phyloP scores from a whole-genome alignment of 2,113 vertebrate genomes.

The Petaurus breviceps region DNA sequence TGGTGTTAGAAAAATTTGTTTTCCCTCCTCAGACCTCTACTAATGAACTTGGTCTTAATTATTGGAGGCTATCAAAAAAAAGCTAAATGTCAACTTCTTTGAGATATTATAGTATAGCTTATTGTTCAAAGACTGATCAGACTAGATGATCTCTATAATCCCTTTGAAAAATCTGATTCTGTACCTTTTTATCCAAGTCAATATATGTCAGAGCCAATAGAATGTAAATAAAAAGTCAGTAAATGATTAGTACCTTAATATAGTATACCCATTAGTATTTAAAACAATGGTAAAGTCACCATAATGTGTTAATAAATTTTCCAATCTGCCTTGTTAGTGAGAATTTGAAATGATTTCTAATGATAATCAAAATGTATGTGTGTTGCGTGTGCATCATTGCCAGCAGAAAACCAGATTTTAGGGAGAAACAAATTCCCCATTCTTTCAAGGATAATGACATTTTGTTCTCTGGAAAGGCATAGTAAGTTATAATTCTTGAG shows the following conservation, averaged over 20 bases:
- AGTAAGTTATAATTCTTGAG: neutral
- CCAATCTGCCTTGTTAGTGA: no score
- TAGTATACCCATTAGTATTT: slow-evolving; percentile 2
- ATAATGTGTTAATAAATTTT: no score
- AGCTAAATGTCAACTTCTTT: neutral
- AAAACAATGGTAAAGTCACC: no score
- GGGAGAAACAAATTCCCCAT: neutral
- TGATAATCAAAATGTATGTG: no score
- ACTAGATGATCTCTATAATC: neutral
- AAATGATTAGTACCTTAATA: slow-evolving; percentile 32
- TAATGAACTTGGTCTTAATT: slow-evolving; percentile 44
- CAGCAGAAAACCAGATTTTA: neutral
- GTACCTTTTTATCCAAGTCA: slow-evolving; percentile 2
- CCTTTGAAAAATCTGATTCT: neutral
- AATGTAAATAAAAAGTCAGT: slow-evolving; percentile 40
- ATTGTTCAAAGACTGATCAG: neutral
- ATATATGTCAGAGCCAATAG: slow-evolving; percentile 45
- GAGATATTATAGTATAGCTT: neutral
- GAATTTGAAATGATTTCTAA: no score
- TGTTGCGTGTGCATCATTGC: no score
- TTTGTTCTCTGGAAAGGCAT: neutral
- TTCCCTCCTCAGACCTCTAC: neutral
- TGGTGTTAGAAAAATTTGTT: slow-evolving; percentile 15
- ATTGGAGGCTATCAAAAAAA: neutral
- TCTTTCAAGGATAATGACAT: neutral